Evolutionary conservation across 2,113 vertebrate species (phyloP).

Genomic region (Cephalopholis sonnerati): DNA sequence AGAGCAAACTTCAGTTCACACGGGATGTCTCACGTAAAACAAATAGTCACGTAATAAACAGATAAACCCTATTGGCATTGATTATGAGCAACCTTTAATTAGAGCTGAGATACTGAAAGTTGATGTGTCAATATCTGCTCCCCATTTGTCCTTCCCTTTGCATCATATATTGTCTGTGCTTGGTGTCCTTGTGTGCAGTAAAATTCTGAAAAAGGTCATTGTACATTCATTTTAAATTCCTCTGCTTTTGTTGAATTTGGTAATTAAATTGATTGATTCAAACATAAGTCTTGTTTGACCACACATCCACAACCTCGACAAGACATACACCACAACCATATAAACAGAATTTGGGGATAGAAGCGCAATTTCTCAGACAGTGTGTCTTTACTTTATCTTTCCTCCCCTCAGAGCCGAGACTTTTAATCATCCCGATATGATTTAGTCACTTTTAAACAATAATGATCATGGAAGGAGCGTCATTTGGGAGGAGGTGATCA

Average conservation of each 20-base stretch:
- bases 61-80: background rate
- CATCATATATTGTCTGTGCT: background rate
- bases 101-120: background rate
- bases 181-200: background rate
- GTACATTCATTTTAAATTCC: background rate
- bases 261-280: background rate
- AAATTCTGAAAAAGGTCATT: background rate
- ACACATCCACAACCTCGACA: constrained; percentile 16
- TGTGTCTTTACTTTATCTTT: constrained; percentile 72
- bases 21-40: background rate
- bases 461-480: constrained; percentile 82
- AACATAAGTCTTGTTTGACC: constrained; percentile 9
- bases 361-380: constrained; percentile 53
- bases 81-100: background rate
- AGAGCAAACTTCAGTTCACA: background rate
- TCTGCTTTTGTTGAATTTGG: background rate
- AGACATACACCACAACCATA: constrained; percentile 38
- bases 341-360: constrained; percentile 37
- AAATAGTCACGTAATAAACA: background rate
- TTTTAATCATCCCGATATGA: constrained; percentile 87
- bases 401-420: constrained; percentile 60
- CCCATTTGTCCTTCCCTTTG: background rate
- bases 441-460: constrained; percentile 86
- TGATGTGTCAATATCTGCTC: background rate
- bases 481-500: constrained; percentile 86